Base-by-base conservation (phyloP, 2,888 invertebrate genomes). In the Agonopterix arenella region DNA sequence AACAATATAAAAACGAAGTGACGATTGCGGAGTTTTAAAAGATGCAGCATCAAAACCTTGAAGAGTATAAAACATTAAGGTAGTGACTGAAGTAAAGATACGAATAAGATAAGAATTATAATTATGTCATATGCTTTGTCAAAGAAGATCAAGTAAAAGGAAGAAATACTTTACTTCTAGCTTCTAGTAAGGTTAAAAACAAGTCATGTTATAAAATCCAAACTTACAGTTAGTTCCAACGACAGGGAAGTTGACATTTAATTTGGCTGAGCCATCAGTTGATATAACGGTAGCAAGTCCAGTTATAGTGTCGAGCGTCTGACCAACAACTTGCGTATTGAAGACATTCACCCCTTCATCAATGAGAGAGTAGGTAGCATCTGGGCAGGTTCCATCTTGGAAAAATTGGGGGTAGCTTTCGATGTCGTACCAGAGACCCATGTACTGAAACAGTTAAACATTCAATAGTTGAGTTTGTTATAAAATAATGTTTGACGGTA, bases 191-290 rank as follows among this genome's bases (percentile, higher is more conserved):
- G 28, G 7, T 28, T 28, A 28, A 28, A 28, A 28, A 28, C 7
- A 28, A 28, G 28, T 28, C 7, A 28, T 28, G 28, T 5, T 28
- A 40, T 11, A 40, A 11, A 40, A 40, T 4, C 11, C 10, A 9
- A 45, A 73, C 77, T 76, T 73, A 91, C 91, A 57, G 55, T 90
- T 89, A 16, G 70, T 67, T 1, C 74, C 76, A 11, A 89, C 68
- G 3, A 90, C 78, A 0, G 92, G 91, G 65, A 93, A 93, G 2
- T 76, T 79, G 1, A 93, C 91, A 0, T 73, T 61, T 4, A 93
- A 74, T 66, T 91, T 92, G 0, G 90, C 90, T 49, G 89, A 84
- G 13, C 84, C 89, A 11, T 84, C 78, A 11, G 54, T 54, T 7
- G 64, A 53, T 0, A 78, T 73, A 8, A 82, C 60, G 16, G 71